Conservation (phyloP, 2,113 vertebrate genomes). For the Rutilus rutilus region DNA sequence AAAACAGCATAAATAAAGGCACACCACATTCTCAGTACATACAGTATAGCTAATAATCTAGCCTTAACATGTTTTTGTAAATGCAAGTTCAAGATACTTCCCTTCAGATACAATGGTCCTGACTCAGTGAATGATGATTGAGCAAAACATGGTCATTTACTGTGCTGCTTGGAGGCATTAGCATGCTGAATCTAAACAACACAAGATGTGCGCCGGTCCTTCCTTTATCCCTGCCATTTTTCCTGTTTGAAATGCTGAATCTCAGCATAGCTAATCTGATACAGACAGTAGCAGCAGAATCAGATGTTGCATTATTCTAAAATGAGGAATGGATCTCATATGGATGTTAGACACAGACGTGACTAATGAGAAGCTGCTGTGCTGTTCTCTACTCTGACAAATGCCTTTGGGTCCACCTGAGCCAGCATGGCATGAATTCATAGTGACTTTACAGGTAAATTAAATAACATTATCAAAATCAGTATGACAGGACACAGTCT, state of each 20-base stretch:
- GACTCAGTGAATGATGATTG: not conserved
- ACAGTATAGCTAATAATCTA: not conserved
- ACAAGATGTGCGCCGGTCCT: not conserved
- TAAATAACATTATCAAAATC: slow-evolving; percentile 25
- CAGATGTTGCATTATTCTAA: not conserved
- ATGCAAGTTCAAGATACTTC: not conserved
- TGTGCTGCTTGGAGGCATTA: slow-evolving; percentile 3
- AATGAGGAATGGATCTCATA: not conserved
- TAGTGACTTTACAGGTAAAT: slow-evolving; percentile 18
- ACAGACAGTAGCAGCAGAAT: not conserved
- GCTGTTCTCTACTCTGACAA: slow-evolving; percentile 38
- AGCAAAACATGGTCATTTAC: not conserved
- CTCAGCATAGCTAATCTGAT: not conserved
- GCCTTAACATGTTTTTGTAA: not conserved
- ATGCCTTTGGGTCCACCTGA: slow-evolving; percentile 36
- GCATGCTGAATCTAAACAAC: not conserved
- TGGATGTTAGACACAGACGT: slow-evolving; percentile 3
- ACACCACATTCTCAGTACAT: not conserved
- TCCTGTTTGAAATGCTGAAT: slow-evolving; percentile 1
- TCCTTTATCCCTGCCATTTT: slow-evolving; percentile 1
- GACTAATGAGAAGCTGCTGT: slow-evolving; percentile 28
- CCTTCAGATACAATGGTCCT: not conserved
- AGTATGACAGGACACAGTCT: slow-evolving; percentile 1
- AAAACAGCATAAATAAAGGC: not conserved
- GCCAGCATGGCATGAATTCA: slow-evolving; percentile 33